Base-by-base conservation (phyloP, 1,140 invertebrate genomes). In the Panonychus citri region DNA sequence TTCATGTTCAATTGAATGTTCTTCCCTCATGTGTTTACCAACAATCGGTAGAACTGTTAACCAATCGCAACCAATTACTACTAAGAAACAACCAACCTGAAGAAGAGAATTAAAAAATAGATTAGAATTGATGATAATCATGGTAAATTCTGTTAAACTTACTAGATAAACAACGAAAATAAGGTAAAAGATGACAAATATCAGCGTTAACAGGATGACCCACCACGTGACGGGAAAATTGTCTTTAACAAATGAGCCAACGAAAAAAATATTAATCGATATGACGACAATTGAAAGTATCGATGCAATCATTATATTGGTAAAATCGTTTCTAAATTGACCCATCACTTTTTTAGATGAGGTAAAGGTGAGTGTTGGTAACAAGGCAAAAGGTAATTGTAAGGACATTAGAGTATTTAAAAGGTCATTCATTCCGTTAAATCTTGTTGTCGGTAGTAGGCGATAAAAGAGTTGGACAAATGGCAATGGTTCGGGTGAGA, bases 401-500 rank as follows among this genome's bases (percentile, higher is more conserved):
- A 60, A 24, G 17, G 37, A 48, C 59, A 58, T 60, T 15, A 58
- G 46, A 26, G 59, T 53, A 56, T 58, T 58, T 3, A 60, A 37
- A 50, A 52, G 46, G 39, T 58, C 59, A 55, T 60, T 60, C 54
- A 60, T 51, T 13, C 53, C 5, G 52, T 58, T 34, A 60, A 54
- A n/a, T 30, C 46, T 34, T 54, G 17, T 25, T 57, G 24, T 12
- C 34, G 26, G 8, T 19, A 68, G 8, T 66, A 55, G 8, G 69
- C 63, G 19, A 71, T 57, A 1, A 67, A 10, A 71, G 59, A 8
- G 69, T 71, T 8, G 69, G 70, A 26, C 63, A 52, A 48, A 71
- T 71, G 21, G 69, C 69, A 28, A 71, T 67, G 2, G 65, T 64
- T 54, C 59, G 55, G 19, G 59, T 57, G 66, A 71, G 40, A 30